Percentiles rank a stretch among this genome's conserved stretches.
These are phyloP conservation scores for Liolophura sinensis DNA, from an alignment of 1,140 invertebrate genomes.

Conservation along the genomic window DNA sequence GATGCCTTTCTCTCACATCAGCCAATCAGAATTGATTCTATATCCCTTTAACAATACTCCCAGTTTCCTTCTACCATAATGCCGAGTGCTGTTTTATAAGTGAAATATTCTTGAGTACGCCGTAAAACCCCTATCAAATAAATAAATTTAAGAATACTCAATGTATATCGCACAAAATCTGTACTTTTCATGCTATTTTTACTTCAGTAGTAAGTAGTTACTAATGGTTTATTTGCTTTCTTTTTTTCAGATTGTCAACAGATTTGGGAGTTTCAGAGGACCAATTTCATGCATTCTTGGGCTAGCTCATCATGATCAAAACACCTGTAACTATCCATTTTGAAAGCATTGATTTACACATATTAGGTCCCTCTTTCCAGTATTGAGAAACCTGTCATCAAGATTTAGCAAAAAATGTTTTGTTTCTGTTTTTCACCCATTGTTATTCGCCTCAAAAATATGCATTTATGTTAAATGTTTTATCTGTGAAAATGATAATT, in stretches of 20 bases:
- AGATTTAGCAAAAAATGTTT: too few relatives aligned
- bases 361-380: too few relatives aligned
- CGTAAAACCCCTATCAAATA: neutral
- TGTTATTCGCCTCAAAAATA: too few relatives aligned
- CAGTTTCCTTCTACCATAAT: neutral
- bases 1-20: too few relatives aligned
- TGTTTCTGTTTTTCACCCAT: too few relatives aligned
- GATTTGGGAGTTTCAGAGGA: slow-evolving; percentile 29
- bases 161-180: neutral
- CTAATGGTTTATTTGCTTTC: slow-evolving; percentile 7
- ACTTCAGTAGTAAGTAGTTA: neutral
- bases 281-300: slow-evolving; percentile 38
- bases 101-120: neutral
- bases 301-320: slow-evolving; percentile 1
- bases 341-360: too few relatives aligned
- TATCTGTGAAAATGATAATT: too few relatives aligned
- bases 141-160: neutral
- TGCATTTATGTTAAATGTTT: too few relatives aligned
- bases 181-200: neutral
- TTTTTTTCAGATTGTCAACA: slow-evolving; percentile 37
- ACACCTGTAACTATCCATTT: too few relatives aligned
- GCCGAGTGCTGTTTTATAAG: too few relatives aligned
- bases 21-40: too few relatives aligned
- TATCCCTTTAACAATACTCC: neutral
- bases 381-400: too few relatives aligned